Conservation (phyloP, 2,888 invertebrate genomes). For the Volucella bombylans region DNA sequence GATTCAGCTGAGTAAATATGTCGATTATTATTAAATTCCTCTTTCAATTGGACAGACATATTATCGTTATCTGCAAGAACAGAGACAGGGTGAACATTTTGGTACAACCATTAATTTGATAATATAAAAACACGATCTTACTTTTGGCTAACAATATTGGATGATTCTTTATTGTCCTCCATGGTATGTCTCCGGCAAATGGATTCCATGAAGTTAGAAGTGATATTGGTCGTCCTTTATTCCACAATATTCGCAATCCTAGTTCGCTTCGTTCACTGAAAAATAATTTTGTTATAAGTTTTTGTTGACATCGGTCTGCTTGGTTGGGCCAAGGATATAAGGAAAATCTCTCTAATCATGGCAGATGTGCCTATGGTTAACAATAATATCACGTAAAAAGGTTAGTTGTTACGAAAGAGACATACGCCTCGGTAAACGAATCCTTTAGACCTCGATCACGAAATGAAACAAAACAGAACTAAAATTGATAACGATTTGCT, state of each 20-base stretch:
- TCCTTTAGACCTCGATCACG: no score
- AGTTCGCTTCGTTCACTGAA: constrained; percentile 88
- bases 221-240: constrained; percentile 87
- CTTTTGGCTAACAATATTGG: constrained; percentile 90
- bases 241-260: constrained; percentile 91
- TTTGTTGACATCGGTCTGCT: no score
- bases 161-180: constrained; percentile 90
- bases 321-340: no score
- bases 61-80: constrained; percentile 54
- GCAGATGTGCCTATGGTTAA: no score
- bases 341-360: no score
- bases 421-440: no score
- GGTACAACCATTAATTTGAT: background rate
- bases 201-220: constrained; percentile 92
- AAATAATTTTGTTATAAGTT: constrained; percentile 46
- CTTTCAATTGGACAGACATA: constrained; percentile 67
- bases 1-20: constrained; percentile 77
- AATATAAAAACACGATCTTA: constrained; percentile 77
- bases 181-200: constrained; percentile 90
- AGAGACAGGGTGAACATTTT: background rate
- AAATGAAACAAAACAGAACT: no score
- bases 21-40: constrained; percentile 68
- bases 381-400: no score
- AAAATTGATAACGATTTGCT: no score
- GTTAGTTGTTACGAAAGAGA: no score